Conservation (phyloP, 2,797 vertebrate species). For the Sebastiscus albofasciatus region DNA sequence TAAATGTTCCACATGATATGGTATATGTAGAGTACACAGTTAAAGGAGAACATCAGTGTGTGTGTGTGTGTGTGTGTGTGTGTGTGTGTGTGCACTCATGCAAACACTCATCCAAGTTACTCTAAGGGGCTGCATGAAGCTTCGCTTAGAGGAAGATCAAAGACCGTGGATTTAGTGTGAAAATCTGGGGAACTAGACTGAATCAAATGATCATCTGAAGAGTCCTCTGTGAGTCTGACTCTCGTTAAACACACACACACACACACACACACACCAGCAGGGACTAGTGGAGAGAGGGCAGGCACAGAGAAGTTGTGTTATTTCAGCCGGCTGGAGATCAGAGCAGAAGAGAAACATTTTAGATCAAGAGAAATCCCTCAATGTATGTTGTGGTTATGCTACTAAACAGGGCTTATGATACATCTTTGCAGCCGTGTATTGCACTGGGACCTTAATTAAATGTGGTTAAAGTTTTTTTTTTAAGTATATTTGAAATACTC, state of each 20-base stretch:
- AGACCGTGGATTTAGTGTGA: slow-evolving; percentile 54
- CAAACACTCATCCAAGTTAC: slow-evolving; percentile 12
- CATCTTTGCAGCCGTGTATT: slow-evolving; percentile 2
- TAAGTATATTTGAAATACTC: not conserved
- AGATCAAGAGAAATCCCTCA: slow-evolving; percentile 58
- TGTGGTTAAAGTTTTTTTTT: not conserved
- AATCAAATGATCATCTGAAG: slow-evolving; percentile 70
- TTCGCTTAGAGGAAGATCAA: slow-evolving; percentile 47
- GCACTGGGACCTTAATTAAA: slow-evolving; percentile 5
- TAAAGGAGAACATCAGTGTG: not conserved
- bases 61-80: not conserved
- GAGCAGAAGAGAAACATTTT: slow-evolving; percentile 63
- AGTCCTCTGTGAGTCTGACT: slow-evolving; percentile 41
- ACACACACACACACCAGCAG: slow-evolving; percentile 13
- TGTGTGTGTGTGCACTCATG: not conserved
- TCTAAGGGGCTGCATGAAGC: slow-evolving; percentile 14
- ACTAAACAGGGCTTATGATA: slow-evolving; percentile 48
- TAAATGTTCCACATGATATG: not conserved
- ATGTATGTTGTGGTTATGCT: slow-evolving; percentile 34
- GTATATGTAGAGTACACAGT: not conserved
- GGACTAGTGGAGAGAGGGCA: slow-evolving; percentile 28
- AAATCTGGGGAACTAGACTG: slow-evolving; percentile 59
- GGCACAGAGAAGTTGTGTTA: slow-evolving; percentile 34
- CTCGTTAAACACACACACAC: slow-evolving; percentile 37
- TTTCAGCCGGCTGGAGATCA: slow-evolving; percentile 58